Base-by-base conservation (phyloP, 2,888 invertebrate species). In the Ochropleura plecta region DNA sequence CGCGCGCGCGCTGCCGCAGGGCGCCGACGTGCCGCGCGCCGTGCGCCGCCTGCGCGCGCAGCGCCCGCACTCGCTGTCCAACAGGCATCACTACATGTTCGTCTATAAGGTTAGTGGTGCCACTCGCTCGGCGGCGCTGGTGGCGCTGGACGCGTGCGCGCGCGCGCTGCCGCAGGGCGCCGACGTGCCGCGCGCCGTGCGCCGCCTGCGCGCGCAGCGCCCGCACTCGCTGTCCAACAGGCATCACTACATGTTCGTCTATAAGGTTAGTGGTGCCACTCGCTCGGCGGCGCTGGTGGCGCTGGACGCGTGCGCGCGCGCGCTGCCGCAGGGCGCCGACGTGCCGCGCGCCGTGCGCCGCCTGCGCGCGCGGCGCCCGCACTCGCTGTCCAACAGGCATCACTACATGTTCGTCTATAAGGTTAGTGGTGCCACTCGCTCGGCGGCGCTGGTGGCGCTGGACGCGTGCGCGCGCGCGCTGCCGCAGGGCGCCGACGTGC, bases 331-430 rank as follows among this genome's bases (percentile, higher is more conserved):
- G n/a, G 83, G 97, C 70, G 98, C 98, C 20, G 99, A 99, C 94
- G 97, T 99, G 91, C 98, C 99, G 79, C 97, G 98, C 91, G 98
- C 98, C 88, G 99, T 99, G 78, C 98, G 98, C 87, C 97, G 97
- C 85, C 97, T 99, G 90, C 97, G 99, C 84, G 97, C 98, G 88
- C 99, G 99, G 91, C 96, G 99, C 18, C 99, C 99, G 64, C 99
- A 99, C 87, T 97, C 98, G 78, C 98, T 99, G 44, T 98, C 99
- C 94, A 99, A 99, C 78, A 97, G 98, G 90, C 98, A 99, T 90
- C 99, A 99, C 95, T 99, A 99, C 94, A 97, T 98, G 90, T 98
- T 99, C 95, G 98, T 99, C 83, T 99, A 99, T 94, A 98, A 98
- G 97, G 99, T 98, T 0, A 71, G n/a, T n/a, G n/a, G n/a, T n/a